These are phyloP conservation scores for Rhodophaea formosa DNA, from an alignment of 2,888 invertebrate genomes.

Conservation along the genomic window DNA sequence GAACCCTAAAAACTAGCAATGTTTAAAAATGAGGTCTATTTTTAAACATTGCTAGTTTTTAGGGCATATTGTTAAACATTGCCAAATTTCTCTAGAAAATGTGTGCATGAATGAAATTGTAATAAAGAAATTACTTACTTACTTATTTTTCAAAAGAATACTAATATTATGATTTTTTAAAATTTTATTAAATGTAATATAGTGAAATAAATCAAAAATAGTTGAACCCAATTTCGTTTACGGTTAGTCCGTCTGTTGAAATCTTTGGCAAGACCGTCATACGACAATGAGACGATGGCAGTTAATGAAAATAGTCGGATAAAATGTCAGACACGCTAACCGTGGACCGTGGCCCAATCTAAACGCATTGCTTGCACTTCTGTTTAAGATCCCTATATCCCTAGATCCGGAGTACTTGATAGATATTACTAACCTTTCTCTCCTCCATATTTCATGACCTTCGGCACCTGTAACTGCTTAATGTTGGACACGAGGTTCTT, in stretches of 20 bases:
- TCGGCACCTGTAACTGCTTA: conserved; percentile 68
- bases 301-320: neutral
- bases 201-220: conserved; percentile 8
- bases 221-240: neutral
- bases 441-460: conserved; percentile 66
- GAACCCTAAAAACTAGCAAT: no score
- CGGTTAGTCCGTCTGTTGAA: neutral
- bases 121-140: no score
- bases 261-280: conserved; percentile 6
- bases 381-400: no score
- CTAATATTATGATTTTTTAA: no score
- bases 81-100: no score
- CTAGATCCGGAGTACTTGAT: no score
- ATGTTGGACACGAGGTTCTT: conserved; percentile 83
- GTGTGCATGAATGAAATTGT: no score
- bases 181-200: no score
- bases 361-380: neutral
- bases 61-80: no score
- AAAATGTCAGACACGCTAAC: conserved; percentile 1
- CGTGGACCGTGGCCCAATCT: neutral
- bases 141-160: no score
- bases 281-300: conserved; percentile 3
- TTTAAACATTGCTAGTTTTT: no score
- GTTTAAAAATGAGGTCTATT: no score
- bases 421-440: conserved; percentile 59